Percentiles rank a stretch among this genome's conserved stretches.
Evolutionary conservation across 2,113 vertebrate species (phyloP).

Genomic region (Sinocyclocheilus rhinocerous): DNA sequence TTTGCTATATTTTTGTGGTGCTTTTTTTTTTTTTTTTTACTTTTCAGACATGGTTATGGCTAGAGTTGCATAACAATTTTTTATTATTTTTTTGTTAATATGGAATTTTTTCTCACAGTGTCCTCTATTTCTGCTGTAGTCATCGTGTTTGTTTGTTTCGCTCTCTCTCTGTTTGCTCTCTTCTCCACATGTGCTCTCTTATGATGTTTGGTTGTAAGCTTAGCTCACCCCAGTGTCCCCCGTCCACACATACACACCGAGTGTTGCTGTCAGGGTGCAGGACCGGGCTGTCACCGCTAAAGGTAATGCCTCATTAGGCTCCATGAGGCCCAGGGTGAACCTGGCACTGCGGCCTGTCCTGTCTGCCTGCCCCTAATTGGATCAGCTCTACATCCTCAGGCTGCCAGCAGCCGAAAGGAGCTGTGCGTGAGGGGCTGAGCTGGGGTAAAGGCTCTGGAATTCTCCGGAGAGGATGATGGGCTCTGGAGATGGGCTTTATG

Average conservation of each 20-base stretch:
- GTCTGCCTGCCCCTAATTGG: conserved; percentile 55
- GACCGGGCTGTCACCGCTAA: conserved; percentile 49
- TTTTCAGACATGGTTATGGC: neutral
- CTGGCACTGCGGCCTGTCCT: conserved; percentile 39
- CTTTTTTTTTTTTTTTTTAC: neutral
- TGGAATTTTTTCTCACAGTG: neutral
- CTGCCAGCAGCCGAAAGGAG: conserved; percentile 37
- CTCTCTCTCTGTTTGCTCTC: neutral
- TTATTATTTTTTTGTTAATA: neutral
- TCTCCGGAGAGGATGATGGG: conserved; percentile 10
- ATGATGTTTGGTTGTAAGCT: conserved; percentile 19
- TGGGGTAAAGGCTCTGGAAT: conserved; percentile 29
- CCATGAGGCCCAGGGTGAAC: conserved; percentile 51
- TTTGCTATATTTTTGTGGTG: neutral
- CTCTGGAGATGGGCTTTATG: conserved; percentile 21
- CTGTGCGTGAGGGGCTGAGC: conserved; percentile 14
- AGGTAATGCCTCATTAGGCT: conserved; percentile 66
- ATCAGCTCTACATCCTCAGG: conserved; percentile 62
- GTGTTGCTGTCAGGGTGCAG: conserved; percentile 47
- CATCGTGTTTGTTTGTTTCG: neutral
- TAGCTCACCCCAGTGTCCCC: conserved; percentile 20
- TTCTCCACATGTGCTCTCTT: neutral
- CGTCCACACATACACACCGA: conserved; percentile 18
- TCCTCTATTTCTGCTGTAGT: conserved; percentile 5
- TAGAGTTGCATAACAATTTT: neutral